These are phyloP conservation scores for Pseudomyrmex cubaensis DNA, from an alignment of 1,140 invertebrate species.

Conservation along the genomic window DNA sequence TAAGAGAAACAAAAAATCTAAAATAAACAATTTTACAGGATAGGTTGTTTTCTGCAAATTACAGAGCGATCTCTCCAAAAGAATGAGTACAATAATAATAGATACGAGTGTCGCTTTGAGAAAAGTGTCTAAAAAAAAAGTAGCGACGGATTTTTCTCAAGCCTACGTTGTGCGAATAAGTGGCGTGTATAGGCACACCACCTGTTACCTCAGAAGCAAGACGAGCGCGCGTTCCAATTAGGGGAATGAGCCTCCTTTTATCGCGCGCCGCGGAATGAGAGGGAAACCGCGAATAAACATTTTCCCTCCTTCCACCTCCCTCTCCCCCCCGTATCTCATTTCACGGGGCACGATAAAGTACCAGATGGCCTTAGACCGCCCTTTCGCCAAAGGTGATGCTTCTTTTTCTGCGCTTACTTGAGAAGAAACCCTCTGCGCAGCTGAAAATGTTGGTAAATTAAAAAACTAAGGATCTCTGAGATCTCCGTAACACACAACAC, in stretches of 20 bases:
- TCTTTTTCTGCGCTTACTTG: constrained; percentile 16
- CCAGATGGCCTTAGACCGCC: constrained; percentile 40
- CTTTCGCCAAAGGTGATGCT: constrained; percentile 58
- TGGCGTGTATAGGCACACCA: constrained; percentile 67
- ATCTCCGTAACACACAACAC: background rate
- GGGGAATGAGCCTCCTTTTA: constrained; percentile 69
- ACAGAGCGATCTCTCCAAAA: too few species aligned
- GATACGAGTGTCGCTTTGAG: background rate
- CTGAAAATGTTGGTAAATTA: constrained; percentile 19
- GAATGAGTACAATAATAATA: background rate
- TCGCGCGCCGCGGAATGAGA: constrained; percentile 57
- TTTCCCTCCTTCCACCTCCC: constrained; percentile 14
- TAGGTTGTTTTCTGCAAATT: too few species aligned
- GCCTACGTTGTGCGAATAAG: constrained; percentile 58
- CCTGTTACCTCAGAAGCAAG: constrained; percentile 73
- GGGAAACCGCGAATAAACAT: constrained; percentile 71
- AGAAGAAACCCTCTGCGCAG: background rate
- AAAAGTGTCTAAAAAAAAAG: background rate
- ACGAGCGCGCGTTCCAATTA: constrained; percentile 71
- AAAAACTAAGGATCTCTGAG: background rate
- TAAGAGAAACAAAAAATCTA: too few species aligned
- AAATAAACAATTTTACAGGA: background rate
- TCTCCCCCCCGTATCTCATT: constrained; percentile 58
- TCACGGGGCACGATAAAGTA: constrained; percentile 53
- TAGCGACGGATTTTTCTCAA: constrained; percentile 36